phyloP scores from a whole-genome alignment of 2,888 invertebrate genomes.

The Therioaphis trifolii region DNA sequence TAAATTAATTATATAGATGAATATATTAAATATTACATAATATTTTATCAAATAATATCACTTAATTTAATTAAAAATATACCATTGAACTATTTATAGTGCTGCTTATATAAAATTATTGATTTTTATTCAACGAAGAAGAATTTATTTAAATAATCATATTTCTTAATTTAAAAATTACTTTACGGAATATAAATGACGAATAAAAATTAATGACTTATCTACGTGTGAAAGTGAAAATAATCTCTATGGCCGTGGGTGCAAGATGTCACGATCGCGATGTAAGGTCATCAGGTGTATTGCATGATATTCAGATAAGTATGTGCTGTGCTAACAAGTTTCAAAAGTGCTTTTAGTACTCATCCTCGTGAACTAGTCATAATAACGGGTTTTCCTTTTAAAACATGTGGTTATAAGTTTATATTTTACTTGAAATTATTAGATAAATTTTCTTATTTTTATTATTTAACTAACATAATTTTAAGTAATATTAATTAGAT shows the following conservation, averaged over 20 bases:
- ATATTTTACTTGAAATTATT: slow-evolving; percentile 19
- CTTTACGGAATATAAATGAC: not conserved
- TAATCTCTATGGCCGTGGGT: slow-evolving; percentile 51
- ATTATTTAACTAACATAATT: too few relatives aligned
- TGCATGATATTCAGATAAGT: slow-evolving; percentile 32
- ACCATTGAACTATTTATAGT: too few relatives aligned
- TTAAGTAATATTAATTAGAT: too few relatives aligned
- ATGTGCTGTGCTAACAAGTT: slow-evolving; percentile 34
- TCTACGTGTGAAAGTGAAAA: slow-evolving; percentile 54
- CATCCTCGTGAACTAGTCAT: slow-evolving; percentile 28
- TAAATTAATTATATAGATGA: too few relatives aligned
- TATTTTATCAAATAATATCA: too few relatives aligned
- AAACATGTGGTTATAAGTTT: not conserved
- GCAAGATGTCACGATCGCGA: slow-evolving; percentile 42
- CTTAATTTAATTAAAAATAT: too few relatives aligned
- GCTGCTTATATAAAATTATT: too few relatives aligned
- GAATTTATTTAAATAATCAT: not conserved
- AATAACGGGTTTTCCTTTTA: slow-evolving; percentile 24
- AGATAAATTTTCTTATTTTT: not conserved
- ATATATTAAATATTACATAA: too few relatives aligned
- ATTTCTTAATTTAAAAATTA: not conserved
- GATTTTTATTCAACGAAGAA: too few relatives aligned
- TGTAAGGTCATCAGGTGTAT: slow-evolving; percentile 57
- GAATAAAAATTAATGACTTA: slow-evolving; percentile 12
- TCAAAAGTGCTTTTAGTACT: slow-evolving; percentile 4